These are phyloP conservation scores for Dendrolimus houi DNA, from an alignment of 2,888 invertebrate species.

Conservation along the genomic window DNA sequence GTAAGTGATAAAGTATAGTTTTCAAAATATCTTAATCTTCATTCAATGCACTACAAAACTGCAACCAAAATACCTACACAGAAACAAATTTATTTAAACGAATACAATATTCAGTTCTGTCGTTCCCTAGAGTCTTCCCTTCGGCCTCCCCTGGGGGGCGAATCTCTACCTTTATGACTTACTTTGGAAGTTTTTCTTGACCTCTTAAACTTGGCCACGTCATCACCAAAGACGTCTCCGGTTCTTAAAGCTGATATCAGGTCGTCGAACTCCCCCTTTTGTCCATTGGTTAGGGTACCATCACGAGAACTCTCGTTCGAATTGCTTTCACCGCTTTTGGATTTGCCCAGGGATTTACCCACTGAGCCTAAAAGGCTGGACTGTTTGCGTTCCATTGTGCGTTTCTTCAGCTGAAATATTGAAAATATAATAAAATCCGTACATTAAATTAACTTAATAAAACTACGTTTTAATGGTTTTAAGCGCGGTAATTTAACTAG, in stretches of 20 bases:
- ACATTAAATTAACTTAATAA: background rate
- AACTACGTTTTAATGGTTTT: too few species aligned
- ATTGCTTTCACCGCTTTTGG: slow-evolving; percentile 72
- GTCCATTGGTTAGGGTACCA: slow-evolving; percentile 55
- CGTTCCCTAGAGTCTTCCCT: slow-evolving; percentile 67
- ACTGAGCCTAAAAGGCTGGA: slow-evolving; percentile 87
- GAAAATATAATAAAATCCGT: background rate
- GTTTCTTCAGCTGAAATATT: slow-evolving; percentile 81
- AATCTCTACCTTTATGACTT: slow-evolving; percentile 59
- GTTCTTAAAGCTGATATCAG: slow-evolving; percentile 95
- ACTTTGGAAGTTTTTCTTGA: slow-evolving; percentile 64
- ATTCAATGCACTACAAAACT: too few species aligned
- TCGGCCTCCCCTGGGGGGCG: slow-evolving; percentile 56
- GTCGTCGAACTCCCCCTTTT: slow-evolving; percentile 96
- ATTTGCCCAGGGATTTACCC: slow-evolving; percentile 81
- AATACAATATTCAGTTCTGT: slow-evolving; percentile 43
- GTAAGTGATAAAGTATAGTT: too few species aligned
- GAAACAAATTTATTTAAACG: too few species aligned
- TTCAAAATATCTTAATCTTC: too few species aligned
- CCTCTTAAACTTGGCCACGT: slow-evolving; percentile 90
- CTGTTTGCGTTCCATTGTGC: slow-evolving; percentile 91
- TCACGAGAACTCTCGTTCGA: slow-evolving; percentile 49
- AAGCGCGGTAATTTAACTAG: too few species aligned
- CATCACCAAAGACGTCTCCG: slow-evolving; percentile 96
- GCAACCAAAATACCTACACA: too few species aligned